These are phyloP conservation scores for Cydia fagiglandana DNA, from an alignment of 1,140 invertebrate species.

Conservation along the genomic window DNA sequence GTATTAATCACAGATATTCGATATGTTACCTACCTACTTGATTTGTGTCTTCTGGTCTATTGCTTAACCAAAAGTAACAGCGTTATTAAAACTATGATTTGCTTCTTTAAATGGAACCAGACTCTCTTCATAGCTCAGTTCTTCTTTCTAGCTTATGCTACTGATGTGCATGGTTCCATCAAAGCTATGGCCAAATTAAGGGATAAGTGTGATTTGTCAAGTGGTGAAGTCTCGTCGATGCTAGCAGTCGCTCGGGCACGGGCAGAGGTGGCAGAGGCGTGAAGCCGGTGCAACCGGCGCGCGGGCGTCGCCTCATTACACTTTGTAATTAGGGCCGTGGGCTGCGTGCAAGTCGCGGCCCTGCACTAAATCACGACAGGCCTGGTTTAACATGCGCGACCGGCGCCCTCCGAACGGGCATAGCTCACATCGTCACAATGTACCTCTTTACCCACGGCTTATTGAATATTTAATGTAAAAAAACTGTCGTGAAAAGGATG, in stretches of 20 bases:
- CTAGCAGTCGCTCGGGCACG: neutral
- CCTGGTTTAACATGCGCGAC: slow-evolving; percentile 58
- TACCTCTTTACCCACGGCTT: slow-evolving; percentile 58
- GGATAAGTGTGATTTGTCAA: neutral
- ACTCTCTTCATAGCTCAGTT: no score
- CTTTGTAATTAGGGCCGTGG: slow-evolving; percentile 73
- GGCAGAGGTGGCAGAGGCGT: slow-evolving; percentile 34
- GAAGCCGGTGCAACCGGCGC: slow-evolving; percentile 35
- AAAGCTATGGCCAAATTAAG: neutral
- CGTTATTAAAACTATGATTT: no score
- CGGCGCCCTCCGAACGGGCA: slow-evolving; percentile 51
- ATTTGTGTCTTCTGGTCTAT: no score
- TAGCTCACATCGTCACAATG: slow-evolving; percentile 60
- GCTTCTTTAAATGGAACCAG: no score
- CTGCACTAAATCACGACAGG: slow-evolving; percentile 71
- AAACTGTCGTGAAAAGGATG: slow-evolving; percentile 46
- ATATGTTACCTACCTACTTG: no score
- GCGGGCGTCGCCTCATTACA: slow-evolving; percentile 65
- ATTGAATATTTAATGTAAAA: slow-evolving; percentile 71
- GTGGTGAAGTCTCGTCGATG: neutral
- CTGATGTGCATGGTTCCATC: no score
- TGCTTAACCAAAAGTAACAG: no score
- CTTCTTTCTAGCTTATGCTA: no score
- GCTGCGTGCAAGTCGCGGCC: slow-evolving; percentile 50
- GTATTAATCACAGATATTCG: no score